These are phyloP conservation scores for Heliconius sara DNA, from an alignment of 2,888 invertebrate genomes.

Conservation along the genomic window DNA sequence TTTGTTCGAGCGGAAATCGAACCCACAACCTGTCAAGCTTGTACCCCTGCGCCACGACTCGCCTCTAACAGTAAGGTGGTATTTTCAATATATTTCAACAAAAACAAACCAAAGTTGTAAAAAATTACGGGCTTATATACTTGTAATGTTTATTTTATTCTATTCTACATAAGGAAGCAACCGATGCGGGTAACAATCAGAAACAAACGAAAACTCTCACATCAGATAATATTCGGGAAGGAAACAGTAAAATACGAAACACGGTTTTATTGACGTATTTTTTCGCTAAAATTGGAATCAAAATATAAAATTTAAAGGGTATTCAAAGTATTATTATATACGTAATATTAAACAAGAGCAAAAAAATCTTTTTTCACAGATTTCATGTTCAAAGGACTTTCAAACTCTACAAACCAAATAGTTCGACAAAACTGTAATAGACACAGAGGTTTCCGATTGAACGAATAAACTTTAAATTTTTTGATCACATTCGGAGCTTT, in stretches of 20 bases:
- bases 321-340: not conserved
- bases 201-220: constrained; percentile 16
- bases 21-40: not conserved
- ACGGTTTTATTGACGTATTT: not conserved
- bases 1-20: not conserved
- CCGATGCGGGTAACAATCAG: not conserved
- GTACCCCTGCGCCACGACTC: not conserved
- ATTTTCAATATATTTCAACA: too few species aligned
- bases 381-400: not conserved
- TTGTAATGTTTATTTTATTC: constrained; percentile 3
- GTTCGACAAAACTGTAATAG: not conserved
- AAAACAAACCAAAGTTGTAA: not conserved
- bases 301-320: too few species aligned
- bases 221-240: constrained; percentile 6
- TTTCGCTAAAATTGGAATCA: not conserved
- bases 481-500: constrained; percentile 15
- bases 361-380: not conserved
- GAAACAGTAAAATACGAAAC: constrained; percentile 1
- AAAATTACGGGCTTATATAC: not conserved
- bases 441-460: constrained; percentile 6
- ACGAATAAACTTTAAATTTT: constrained; percentile 18
- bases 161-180: not conserved
- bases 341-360: not conserved
- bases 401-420: not conserved
- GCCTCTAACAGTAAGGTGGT: too few species aligned